Evolutionary conservation across 2,797 vertebrate genomes (phyloP).

Genomic region (Pangasius djambal): DNA sequence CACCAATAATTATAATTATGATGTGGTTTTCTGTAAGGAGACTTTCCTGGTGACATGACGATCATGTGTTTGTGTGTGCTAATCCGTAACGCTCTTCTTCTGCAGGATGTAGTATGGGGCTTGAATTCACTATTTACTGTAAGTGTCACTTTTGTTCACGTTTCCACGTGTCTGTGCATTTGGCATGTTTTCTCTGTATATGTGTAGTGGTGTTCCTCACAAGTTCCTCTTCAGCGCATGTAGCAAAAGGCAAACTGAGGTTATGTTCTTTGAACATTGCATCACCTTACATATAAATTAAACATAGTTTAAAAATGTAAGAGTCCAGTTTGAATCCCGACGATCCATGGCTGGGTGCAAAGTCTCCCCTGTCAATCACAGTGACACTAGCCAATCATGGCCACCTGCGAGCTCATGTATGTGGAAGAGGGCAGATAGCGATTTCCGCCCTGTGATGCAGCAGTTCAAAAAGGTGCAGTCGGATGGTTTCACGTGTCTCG

Average conservation of each 20-base stretch:
- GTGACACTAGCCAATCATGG: neutral
- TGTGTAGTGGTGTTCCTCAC: neutral
- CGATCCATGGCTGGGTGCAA: neutral
- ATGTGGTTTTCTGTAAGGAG: neutral
- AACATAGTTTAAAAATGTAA: no score
- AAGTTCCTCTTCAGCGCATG: no score
- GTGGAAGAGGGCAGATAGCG: neutral
- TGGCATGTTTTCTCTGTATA: neutral
- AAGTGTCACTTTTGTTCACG: conserved; percentile 71
- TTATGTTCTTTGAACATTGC: no score
- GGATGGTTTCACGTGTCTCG: neutral
- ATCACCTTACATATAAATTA: no score
- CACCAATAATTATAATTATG: neutral
- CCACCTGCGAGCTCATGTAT: neutral
- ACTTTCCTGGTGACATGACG: neutral
- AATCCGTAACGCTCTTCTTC: conserved; percentile 20
- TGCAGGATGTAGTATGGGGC: conserved; percentile 97
- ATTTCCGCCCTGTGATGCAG: no score
- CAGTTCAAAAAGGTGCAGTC: no score
- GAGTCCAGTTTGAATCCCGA: neutral
- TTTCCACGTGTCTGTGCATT: neutral
- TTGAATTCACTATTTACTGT: conserved; percentile 98
- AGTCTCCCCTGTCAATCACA: neutral
- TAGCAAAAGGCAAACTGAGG: no score
- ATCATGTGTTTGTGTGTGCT: neutral